A percentile compares a stretch with the other conserved stretches of the same genome.
Conservation (phyloP, 64 coral and sea anemone genomes). For the Stylophora pistillata region DNA sequence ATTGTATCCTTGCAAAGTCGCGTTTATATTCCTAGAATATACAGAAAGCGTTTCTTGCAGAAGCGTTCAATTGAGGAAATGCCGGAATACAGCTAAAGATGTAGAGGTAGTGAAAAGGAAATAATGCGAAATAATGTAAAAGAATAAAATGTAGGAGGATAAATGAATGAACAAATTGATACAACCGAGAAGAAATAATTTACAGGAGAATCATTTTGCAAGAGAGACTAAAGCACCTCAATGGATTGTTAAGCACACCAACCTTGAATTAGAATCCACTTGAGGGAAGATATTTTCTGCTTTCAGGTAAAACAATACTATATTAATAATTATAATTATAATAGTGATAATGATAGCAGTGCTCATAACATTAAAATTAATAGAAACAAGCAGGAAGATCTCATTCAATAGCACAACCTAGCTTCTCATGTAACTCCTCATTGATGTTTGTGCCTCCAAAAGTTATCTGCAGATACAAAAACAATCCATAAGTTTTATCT, state of each 20-base stretch:
- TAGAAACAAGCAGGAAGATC: background rate
- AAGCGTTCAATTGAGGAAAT: background rate
- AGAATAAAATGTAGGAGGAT: too few species aligned
- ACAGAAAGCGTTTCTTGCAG: background rate
- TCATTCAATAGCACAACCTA: too few species aligned
- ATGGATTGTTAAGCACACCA: background rate
- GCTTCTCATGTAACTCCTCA: too few species aligned
- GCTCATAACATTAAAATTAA: background rate
- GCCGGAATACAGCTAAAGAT: conserved; percentile 1
- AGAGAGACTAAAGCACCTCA: background rate
- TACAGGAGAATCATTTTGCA: background rate
- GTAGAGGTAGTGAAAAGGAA: too few species aligned
- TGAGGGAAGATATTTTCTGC: background rate
- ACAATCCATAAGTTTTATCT: too few species aligned
- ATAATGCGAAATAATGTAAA: too few species aligned
- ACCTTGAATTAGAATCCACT: background rate
- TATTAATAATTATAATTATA: background rate
- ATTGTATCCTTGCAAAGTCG: background rate
- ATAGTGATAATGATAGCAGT: background rate
- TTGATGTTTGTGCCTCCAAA: too few species aligned
- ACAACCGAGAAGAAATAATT: background rate
- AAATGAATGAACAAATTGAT: background rate
- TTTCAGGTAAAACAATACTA: background rate
- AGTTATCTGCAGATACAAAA: too few species aligned
- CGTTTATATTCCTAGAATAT: background rate